Percentiles rank a stretch among this genome's conserved stretches.
phyloP scores from a whole-genome alignment of 2,888 invertebrate genomes.

The Diplolepis rosae region DNA sequence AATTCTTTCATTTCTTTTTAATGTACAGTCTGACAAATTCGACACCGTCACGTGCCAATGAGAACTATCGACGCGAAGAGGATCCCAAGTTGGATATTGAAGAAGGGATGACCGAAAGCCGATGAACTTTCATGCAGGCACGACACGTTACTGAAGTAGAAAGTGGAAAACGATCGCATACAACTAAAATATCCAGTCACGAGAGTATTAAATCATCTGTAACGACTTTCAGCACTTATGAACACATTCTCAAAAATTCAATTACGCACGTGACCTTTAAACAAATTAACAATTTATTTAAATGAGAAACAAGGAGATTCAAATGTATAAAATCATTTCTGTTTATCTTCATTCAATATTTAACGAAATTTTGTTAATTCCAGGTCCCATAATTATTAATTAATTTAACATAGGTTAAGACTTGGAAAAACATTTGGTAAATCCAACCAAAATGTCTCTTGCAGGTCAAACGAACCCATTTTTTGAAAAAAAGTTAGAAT shows the following conservation, averaged over 20 bases:
- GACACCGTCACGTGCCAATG: conserved; percentile 6
- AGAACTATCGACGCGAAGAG: conserved; percentile 21
- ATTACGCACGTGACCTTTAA: background rate
- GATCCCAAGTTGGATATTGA: conserved; percentile 14
- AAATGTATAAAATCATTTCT: too few relatives aligned
- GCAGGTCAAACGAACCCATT: too few relatives aligned
- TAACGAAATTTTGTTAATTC: too few relatives aligned
- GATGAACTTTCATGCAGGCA: conserved; percentile 21
- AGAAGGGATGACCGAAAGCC: conserved; percentile 22
- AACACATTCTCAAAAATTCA: background rate
- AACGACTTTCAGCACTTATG: background rate
- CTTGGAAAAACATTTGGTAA: too few relatives aligned
- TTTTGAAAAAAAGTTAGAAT: too few relatives aligned
- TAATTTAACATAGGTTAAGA: too few relatives aligned
- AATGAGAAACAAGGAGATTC: too few relatives aligned
- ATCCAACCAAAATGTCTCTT: too few relatives aligned
- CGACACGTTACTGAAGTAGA: conserved; percentile 20
- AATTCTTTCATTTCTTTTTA: background rate
- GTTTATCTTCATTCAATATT: too few relatives aligned
- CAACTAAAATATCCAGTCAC: background rate
- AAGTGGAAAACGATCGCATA: conserved; percentile 22
- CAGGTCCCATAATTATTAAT: too few relatives aligned
- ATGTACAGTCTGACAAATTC: conserved; percentile 12
- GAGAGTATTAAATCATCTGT: background rate
- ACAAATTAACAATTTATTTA: background rate